Evolutionary conservation across 2,113 vertebrate species (phyloP).

Genomic region (Tachysurus fulvidraco): DNA sequence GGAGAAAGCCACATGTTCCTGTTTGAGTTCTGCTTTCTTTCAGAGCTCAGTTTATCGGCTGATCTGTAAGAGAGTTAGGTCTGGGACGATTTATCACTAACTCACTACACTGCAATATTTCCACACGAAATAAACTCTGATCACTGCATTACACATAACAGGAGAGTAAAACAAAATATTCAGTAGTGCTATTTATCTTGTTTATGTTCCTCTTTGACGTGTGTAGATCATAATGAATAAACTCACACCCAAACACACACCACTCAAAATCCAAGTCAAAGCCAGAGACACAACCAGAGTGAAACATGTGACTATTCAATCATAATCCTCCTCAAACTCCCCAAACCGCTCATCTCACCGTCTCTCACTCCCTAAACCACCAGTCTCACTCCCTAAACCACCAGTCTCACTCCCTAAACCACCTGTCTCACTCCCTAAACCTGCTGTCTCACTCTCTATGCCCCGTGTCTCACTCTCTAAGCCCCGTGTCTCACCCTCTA

Average conservation of each 20-base stretch:
- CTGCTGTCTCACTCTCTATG: background rate
- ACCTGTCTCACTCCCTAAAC: background rate
- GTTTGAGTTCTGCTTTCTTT: slow-evolving; percentile 23
- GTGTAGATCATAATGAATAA: background rate
- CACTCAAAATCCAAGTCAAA: background rate
- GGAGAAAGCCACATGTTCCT: slow-evolving; percentile 14
- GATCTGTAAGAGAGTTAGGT: slow-evolving; percentile 7
- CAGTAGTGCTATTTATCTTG: background rate
- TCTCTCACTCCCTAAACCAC: background rate
- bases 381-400: background rate
- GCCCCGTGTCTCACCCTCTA: background rate
- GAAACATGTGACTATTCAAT: background rate
- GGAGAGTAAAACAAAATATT: background rate
- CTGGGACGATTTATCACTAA: slow-evolving; percentile 5
- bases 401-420: background rate
- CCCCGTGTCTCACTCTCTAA: background rate
- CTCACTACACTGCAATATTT: background rate
- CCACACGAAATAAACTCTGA: background rate
- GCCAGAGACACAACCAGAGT: background rate
- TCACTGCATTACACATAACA: background rate
- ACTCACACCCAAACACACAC: background rate
- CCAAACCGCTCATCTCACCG: background rate
- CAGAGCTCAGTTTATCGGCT: background rate
- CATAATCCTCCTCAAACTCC: background rate
- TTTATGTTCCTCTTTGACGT: background rate